Evolutionary conservation across 2,113 vertebrate genomes (phyloP).

Genomic region (Zosterops borbonicus): DNA sequence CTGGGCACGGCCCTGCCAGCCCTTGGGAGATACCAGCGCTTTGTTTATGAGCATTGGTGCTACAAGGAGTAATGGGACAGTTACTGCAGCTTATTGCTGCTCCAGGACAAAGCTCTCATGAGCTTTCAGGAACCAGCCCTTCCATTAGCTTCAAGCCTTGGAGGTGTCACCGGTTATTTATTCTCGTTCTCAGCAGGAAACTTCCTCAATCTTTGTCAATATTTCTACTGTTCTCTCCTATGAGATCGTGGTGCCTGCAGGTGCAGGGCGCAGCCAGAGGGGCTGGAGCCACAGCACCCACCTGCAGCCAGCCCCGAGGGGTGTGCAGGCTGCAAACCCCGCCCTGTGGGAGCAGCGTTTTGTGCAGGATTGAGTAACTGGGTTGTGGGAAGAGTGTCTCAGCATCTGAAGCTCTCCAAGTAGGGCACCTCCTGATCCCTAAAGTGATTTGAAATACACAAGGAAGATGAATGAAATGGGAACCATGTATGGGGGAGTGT

Average conservation of each 20-base stretch:
- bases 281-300: fast-evolving
- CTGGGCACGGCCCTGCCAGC: background rate
- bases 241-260: background rate
- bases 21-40: fast-evolving
- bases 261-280: background rate
- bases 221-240: fast-evolving
- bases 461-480: background rate
- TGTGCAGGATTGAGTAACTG: background rate
- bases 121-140: background rate
- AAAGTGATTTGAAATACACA: background rate
- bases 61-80: background rate
- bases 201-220: background rate
- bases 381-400: background rate
- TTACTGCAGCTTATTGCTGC: background rate
- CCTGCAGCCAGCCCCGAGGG: background rate
- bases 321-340: background rate
- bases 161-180: background rate
- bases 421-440: background rate
- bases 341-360: background rate
- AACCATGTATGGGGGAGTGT: background rate
- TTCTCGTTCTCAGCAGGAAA: background rate
- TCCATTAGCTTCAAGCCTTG: background rate
- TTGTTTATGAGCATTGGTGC: background rate
- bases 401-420: background rate
- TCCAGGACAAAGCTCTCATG: background rate